A percentile compares a stretch with the other conserved stretches of the same genome.
phyloP scores from a whole-genome alignment of 2,797 vertebrate species.

The Myotis findleyi region DNA sequence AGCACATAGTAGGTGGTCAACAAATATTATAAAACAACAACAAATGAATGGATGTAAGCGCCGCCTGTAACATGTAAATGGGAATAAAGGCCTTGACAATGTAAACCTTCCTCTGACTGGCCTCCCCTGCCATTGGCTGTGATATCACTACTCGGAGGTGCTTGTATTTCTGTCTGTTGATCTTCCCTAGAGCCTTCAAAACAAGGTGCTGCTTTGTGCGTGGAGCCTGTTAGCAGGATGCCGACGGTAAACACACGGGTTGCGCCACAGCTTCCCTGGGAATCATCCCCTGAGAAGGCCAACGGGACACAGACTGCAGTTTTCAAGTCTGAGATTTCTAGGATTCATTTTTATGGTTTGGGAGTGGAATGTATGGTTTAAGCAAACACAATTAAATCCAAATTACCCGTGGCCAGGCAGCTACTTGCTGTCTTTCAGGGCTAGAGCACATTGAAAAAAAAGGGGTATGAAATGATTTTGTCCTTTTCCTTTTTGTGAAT shows the following conservation, averaged over 20 bases:
- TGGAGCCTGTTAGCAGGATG: not conserved
- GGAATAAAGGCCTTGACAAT: not conserved
- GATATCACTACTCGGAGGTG: not conserved
- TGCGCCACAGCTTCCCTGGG: constrained; percentile 6
- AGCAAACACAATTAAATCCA: constrained; percentile 78
- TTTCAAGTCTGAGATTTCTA: constrained; percentile 62
- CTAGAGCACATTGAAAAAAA: not conserved
- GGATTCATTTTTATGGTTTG: constrained; percentile 71
- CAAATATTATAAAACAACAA: not conserved
- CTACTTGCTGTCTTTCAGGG: constrained; percentile 57
- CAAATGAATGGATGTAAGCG: not conserved
- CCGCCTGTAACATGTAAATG: not conserved
- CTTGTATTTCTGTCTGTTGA: not conserved
- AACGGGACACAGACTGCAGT: not conserved
- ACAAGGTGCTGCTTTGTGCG: not conserved
- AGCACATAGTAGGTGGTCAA: not conserved
- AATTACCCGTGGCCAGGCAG: constrained; percentile 69
- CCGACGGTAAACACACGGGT: not conserved
- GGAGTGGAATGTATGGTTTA: constrained; percentile 69
- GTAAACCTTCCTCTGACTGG: not conserved
- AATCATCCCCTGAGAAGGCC: constrained; percentile 7
- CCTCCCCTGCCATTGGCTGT: not conserved
- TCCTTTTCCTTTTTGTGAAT: constrained; percentile 25
- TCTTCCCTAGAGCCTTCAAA: not conserved
- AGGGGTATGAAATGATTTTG: not conserved